Evolutionary conservation across 1,140 invertebrate genomes (phyloP), one percentile per base, ranked within the genome.

Genomic region (Drosophila sucinea): DNA sequence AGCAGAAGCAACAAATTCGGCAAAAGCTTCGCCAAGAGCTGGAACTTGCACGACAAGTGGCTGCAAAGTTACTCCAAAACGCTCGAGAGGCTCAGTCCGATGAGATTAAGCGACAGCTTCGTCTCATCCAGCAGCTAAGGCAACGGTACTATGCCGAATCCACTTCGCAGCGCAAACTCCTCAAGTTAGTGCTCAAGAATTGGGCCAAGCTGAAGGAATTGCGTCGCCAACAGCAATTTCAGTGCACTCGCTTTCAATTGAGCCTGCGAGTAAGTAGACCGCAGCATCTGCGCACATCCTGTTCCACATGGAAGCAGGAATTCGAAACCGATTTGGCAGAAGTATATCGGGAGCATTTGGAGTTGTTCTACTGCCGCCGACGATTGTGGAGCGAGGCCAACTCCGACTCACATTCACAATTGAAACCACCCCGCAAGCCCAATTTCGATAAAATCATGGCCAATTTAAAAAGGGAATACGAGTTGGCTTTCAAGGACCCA

Each of bases 131-230:
- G 64, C 78, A 82, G 32, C 17, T 93, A 29, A 80, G 92, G 4
- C 76, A 82, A 23, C 81, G 80, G 6, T 84, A 92, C 55, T 92
- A 92, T 35, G 76, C 75, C 5, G 92, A 93, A 51, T 85, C 86
- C 41, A 78, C 72, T 44, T 73, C 67, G 7, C 69, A 92, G 51
- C 90, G 92, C 32, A 64, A 74, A 1, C 66, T 92, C 11, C 67
- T 92, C 1, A 85, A 86, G 73, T 74, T 58, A 2, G 76, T 93
- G 41, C 77, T 93, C 3, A 69, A 83, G 1, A 79, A 79, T 6
- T 93, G 93, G 93, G 86, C 91, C 62, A 67, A 70, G 17, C 76
- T 93, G 0, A 93, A 93, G 71, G 83, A 82, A 38, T 29, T 92
- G 30, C 82, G 91, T 4, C 70, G 69, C 0, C 60, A 78, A 35